These are phyloP conservation scores for Tribolium madens DNA, from an alignment of 1,140 invertebrate genomes.

Conservation along the genomic window DNA sequence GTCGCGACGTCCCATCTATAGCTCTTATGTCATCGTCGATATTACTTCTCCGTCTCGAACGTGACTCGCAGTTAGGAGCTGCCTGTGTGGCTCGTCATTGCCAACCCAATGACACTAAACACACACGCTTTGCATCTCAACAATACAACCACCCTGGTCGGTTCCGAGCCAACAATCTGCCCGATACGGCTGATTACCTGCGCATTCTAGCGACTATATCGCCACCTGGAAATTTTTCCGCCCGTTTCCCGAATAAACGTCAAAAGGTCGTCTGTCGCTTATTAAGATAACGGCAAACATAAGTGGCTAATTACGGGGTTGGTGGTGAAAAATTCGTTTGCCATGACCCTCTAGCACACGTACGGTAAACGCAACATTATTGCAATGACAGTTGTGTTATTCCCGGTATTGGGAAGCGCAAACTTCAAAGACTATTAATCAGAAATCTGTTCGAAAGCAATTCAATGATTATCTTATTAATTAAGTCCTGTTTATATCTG, in stretches of 20 bases:
- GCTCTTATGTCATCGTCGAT: constrained; percentile 8
- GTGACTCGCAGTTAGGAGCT: constrained; percentile 48
- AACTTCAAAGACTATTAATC: constrained; percentile 10
- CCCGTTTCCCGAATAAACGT: neutral
- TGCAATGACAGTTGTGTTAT: neutral
- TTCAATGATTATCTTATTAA: constrained; percentile 16
- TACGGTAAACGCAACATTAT: neutral
- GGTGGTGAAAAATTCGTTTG: neutral
- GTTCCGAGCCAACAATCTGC: constrained; percentile 51
- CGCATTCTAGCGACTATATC: constrained; percentile 31
- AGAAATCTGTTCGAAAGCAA: neutral
- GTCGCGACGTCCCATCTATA: neutral
- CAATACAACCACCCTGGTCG: constrained; percentile 47
- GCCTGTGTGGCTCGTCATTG: constrained; percentile 50
- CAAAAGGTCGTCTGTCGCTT: neutral
- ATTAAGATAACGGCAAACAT: neutral
- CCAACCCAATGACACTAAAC: constrained; percentile 47
- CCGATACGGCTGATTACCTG: constrained; percentile 52
- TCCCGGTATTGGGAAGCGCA: constrained; percentile 1
- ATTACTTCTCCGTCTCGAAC: constrained; percentile 38
- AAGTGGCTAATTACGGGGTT: neutral
- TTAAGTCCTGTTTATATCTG: constrained; percentile 16
- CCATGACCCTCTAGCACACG: too few species aligned
- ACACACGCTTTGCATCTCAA: constrained; percentile 53
- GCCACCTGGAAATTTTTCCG: neutral